Base-by-base conservation (phyloP, 2,113 vertebrate genomes). In the Tetrao urogallus region DNA sequence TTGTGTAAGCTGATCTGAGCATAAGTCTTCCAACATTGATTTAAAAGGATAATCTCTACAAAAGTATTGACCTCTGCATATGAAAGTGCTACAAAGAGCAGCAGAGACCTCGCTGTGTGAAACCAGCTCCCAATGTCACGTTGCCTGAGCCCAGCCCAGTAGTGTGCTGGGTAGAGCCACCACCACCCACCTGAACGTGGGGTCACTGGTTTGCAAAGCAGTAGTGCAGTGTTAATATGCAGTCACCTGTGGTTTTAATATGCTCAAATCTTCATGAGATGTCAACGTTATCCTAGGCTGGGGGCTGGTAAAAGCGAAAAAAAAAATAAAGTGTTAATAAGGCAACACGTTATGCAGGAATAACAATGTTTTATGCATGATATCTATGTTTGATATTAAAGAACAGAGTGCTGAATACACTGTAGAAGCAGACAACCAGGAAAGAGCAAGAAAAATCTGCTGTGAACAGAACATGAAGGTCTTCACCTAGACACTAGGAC, bases 21-120 rank as follows among this genome's bases (percentile, higher is more conserved):
- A 28, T 83, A 91, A 93, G 20, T 90, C 90, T 90, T 86, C 86
- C 93, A 86, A 83, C 85, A 66, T 45, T 86, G 90, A 92, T 95
- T 97, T 95, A 71, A 91, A 91, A 88, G 92, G 86, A 86, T 97
- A 93, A 95, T 94, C 90, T 88, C 93, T 91, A 76, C 80, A 82
- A 52, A 91, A 95, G 61, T 84, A 95, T 94, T 95, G 94, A 96
- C 90, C 86, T 92, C 88, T 93, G 66, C 69, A 90, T 91, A 88
- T 57, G 70, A 93, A 90, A 95, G 65, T 86, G 45, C 52, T 90
- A 63, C 90, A 90, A 71, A 82, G 81, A 70, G 45, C 80, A 86
- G 80, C 76, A 86, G 83, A 76, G 76, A 74, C 42, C 42, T 69
- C 3, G 1, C 82, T 81, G 34, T 48, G 45, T 95, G 82, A 94